Conservation (phyloP, 2,888 invertebrate genomes). For the Geotrupes spiniger region DNA sequence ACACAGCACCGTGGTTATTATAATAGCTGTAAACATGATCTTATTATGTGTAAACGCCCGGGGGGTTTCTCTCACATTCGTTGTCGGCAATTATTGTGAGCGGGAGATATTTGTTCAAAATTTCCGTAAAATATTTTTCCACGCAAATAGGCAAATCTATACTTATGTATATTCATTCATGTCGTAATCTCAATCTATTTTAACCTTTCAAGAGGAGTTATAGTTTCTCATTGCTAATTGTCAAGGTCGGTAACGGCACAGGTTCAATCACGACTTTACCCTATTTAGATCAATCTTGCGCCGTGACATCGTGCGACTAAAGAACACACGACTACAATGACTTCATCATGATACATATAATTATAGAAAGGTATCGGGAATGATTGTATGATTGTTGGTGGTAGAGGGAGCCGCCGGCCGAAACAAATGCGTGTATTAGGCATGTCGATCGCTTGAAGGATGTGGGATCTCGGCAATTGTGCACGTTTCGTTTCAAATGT, state of each 20-base stretch:
- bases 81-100: too few species aligned
- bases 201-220: conserved; percentile 27
- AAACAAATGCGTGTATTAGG: not conserved
- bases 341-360: conserved; percentile 40
- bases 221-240: conserved; percentile 32
- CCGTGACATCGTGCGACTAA: conserved; percentile 41
- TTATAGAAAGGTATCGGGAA: conserved; percentile 30
- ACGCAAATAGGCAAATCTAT: too few species aligned
- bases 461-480: not conserved
- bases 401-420: not conserved
- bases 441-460: not conserved
- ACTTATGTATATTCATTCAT: conserved; percentile 15
- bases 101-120: too few species aligned
- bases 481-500: not conserved
- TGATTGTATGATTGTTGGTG: not conserved
- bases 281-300: conserved; percentile 42
- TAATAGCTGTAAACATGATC: too few species aligned
- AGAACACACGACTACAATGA: conserved; percentile 39
- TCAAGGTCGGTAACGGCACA: conserved; percentile 42
- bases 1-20: too few species aligned
- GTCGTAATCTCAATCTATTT: conserved; percentile 26
- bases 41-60: too few species aligned
- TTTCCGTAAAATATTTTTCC: too few species aligned
- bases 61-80: too few species aligned
- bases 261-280: conserved; percentile 43